Percentiles rank a stretch among this genome's conserved stretches.
Evolutionary conservation across 2,113 vertebrate species (phyloP).

Genomic region (Psittacara wagleri): DNA sequence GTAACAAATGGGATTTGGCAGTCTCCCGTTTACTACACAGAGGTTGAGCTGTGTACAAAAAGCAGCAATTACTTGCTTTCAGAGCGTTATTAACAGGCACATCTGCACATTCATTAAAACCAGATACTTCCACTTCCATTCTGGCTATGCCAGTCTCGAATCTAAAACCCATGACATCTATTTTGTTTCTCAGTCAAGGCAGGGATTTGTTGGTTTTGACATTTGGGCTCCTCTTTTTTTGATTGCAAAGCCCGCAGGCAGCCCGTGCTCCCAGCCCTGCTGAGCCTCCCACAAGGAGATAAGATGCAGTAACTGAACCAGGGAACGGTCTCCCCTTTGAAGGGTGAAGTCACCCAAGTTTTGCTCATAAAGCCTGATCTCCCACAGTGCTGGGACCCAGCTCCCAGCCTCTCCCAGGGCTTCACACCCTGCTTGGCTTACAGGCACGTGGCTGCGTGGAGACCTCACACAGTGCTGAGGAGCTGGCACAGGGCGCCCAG

Average conservation of each 20-base stretch:
- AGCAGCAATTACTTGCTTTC: conserved; percentile 30
- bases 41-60: conserved; percentile 14
- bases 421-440: neutral
- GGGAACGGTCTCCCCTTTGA: neutral
- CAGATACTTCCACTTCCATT: neutral
- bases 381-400: neutral
- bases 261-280: rapidly evolving
- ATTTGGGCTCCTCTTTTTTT: neutral
- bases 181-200: neutral
- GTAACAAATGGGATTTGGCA: conserved; percentile 54
- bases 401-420: neutral
- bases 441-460: neutral
- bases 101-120: conserved; percentile 33
- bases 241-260: neutral
- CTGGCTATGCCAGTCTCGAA: neutral
- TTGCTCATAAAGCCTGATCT: conserved; percentile 1
- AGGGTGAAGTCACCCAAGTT: conserved; percentile 41
- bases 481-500: neutral
- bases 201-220: neutral
- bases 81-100: conserved; percentile 20
- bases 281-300: neutral
- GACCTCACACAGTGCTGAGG: neutral
- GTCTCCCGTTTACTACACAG: conserved; percentile 20
- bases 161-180: neutral
- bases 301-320: neutral